Base-by-base conservation (phyloP, 2,797 vertebrate species). In the Bovichtus variegatus region DNA sequence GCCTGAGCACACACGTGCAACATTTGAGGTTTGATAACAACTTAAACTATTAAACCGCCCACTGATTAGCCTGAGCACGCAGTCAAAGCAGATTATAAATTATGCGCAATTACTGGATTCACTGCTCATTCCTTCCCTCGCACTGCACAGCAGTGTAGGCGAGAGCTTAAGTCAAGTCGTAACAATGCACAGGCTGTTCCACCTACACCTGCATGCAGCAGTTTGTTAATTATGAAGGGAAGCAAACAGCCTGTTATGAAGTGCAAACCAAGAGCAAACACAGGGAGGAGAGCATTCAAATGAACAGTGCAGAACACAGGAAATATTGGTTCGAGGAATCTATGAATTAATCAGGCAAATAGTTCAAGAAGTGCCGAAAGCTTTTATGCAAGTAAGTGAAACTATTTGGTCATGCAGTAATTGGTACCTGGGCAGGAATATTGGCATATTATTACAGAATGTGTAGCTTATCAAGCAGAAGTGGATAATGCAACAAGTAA, bases 1-100 rank as follows among this genome's bases (percentile, higher is more conserved):
- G 87, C 96, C 98, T 99, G 93, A 50, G 84, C 59, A 79, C 36
- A 57, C 18, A 25, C 36, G 89, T 5, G 34, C 25, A 41, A 85
- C 25, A 67, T 50, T 41, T 71, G 11, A 81, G 50, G 34, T 76
- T 80, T 66, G 36, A 69, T 44, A 67, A 85, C 55, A 59, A 51
- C 43, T 64, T 46, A 79, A 76, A 76, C 74, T 46, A 36, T 69
- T 51, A 46, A n/a, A 68, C 70, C 5, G 18, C 55, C 57, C 46
- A 44, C 67, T 74, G 54, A 86, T 81, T 65, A 51, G 60, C 57
- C 57, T 12, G n/a, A 79, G 67, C 43, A 72, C 65, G 27, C 82
- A 67, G 47, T 65, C 64, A 75, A 63, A 82, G 67, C 50, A 71
- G 66, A 85, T 78, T 71, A 80, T 1, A 65, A 77, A 38, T 27